phyloP scores from a whole-genome alignment of 2,888 invertebrate species.

The Aquatica leii region DNA sequence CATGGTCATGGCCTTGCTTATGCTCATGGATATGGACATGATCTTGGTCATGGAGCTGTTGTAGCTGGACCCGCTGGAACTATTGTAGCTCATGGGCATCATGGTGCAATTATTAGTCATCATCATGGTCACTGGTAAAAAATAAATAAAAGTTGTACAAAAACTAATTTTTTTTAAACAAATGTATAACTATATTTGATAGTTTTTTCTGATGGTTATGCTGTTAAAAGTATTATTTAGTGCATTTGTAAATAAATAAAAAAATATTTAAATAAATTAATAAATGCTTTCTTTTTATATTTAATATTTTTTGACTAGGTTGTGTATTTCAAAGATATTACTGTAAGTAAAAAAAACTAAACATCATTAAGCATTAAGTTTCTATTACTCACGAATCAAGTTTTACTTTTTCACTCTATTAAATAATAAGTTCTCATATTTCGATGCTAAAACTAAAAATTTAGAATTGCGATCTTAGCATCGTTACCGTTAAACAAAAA shows the following conservation, averaged over 20 bases:
- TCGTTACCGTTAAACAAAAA: no score
- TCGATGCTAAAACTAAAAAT: no score
- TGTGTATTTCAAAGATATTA: no score
- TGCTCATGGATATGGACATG: slow-evolving; percentile 37
- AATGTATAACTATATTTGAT: slow-evolving; percentile 4
- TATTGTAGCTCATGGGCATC: slow-evolving; percentile 47
- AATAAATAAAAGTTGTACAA: neutral
- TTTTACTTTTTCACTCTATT: no score
- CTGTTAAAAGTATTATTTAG: slow-evolving; percentile 18
- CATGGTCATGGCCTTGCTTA: slow-evolving; percentile 36
- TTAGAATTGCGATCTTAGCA: no score
- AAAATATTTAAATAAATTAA: slow-evolving; percentile 9
- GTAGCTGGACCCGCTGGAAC: slow-evolving; percentile 51
- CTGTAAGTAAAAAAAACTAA: no score
- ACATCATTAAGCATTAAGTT: no score
- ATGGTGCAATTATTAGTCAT: slow-evolving; percentile 47
- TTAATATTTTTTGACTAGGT: no score
- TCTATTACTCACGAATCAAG: no score
- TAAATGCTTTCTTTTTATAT: no score
- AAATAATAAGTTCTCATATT: no score
- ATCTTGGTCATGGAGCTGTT: slow-evolving; percentile 50
- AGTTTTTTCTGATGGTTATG: slow-evolving; percentile 14
- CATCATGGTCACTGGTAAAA: slow-evolving; percentile 43
- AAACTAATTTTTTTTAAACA: neutral
- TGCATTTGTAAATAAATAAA: slow-evolving; percentile 22